A percentile compares a stretch with the other conserved stretches of the same genome.
phyloP scores from a whole-genome alignment of 1,140 invertebrate species.

The Cotesia typhae region DNA sequence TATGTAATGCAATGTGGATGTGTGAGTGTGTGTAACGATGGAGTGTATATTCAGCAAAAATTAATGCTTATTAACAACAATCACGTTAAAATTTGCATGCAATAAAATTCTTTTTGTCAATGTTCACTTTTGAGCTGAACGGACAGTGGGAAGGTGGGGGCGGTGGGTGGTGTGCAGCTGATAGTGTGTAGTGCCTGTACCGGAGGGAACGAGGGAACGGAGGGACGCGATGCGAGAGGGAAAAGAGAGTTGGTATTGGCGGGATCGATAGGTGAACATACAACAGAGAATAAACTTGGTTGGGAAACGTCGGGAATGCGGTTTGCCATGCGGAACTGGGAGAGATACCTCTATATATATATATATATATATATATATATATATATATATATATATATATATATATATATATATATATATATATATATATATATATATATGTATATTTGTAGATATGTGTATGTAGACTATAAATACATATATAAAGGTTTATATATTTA shows the following conservation, averaged over 20 bases:
- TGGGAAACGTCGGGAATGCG: conserved; percentile 45
- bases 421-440: conserved; percentile 26
- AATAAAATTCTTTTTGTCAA: conserved; percentile 15
- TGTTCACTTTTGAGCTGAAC: conserved; percentile 6
- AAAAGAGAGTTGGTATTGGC: conserved; percentile 31
- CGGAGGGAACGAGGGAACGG: too few relatives aligned
- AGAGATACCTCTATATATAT: conserved; percentile 31
- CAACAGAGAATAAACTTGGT: conserved; percentile 36
- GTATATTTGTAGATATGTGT: not conserved
- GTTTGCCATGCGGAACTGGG: conserved; percentile 39
- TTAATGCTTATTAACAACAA: conserved; percentile 13
- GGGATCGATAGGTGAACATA: conserved; percentile 44
- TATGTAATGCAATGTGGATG: too few relatives aligned
- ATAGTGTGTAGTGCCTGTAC: too few relatives aligned
- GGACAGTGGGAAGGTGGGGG: too few relatives aligned
- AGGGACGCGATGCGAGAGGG: not conserved
- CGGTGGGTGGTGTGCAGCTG: too few relatives aligned
- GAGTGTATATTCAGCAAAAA: not conserved
- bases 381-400: conserved; percentile 24
- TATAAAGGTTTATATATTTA: not conserved
- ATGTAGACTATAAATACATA: too few relatives aligned
- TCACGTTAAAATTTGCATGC: conserved; percentile 3
- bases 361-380: conserved; percentile 26
- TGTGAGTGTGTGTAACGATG: too few relatives aligned
- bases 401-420: conserved; percentile 24